Percentiles rank a stretch among this genome's conserved stretches.
phyloP scores from a whole-genome alignment of 1,140 invertebrate species.

The Dendroctonus valens region DNA sequence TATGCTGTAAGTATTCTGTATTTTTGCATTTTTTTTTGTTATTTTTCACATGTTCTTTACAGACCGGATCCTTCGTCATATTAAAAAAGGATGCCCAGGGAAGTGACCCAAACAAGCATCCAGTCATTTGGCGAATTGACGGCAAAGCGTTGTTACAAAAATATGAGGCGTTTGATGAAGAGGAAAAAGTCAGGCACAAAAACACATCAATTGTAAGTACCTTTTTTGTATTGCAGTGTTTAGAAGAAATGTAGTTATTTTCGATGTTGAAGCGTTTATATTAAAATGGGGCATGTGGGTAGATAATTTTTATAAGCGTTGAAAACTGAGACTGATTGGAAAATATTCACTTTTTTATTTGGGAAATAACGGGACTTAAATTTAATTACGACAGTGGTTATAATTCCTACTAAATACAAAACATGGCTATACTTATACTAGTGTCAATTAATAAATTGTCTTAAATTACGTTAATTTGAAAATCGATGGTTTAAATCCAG shows the following conservation, averaged over 20 bases:
- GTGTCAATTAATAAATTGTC: no score
- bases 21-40: background rate
- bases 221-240: background rate
- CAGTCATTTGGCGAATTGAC: conserved; percentile 72
- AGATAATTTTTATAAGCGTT: background rate
- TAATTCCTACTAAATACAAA: no score
- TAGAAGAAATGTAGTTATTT: background rate
- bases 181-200: conserved; percentile 68
- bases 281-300: background rate
- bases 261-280: background rate
- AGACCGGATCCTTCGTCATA: conserved; percentile 48
- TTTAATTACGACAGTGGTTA: no score
- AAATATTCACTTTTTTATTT: background rate
- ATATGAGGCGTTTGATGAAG: conserved; percentile 69
- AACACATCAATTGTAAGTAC: conserved; percentile 71
- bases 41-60: conserved; percentile 26
- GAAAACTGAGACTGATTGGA: background rate
- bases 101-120: conserved; percentile 44
- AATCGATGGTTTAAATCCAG: no score
- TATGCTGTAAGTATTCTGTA: conserved; percentile 34
- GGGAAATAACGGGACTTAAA: no score
- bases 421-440: no score
- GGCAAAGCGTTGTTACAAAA: conserved; percentile 76
- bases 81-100: conserved; percentile 46
- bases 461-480: no score